phyloP scores from a whole-genome alignment of 2,113 vertebrate species.

The Procavia capensis region DNA sequence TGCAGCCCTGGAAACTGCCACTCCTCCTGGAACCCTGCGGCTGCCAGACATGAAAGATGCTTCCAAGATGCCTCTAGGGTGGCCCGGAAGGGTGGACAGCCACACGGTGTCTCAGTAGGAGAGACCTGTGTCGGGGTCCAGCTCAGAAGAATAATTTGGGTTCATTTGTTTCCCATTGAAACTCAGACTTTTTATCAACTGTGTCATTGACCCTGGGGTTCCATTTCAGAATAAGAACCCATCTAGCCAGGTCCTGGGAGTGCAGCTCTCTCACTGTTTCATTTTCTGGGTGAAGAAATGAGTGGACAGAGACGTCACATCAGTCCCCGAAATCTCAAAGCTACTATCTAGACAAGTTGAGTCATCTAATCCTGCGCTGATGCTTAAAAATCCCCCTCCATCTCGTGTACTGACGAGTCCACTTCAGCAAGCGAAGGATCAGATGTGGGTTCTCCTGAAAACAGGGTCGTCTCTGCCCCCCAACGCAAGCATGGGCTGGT shows the following conservation, averaged over 20 bases:
- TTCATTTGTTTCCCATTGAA: background rate
- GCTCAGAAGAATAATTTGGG: background rate
- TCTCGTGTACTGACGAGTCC: too few species aligned
- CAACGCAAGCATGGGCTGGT: background rate
- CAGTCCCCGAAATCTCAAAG: background rate
- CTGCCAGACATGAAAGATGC: background rate
- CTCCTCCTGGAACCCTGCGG: background rate
- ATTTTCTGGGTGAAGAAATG: background rate
- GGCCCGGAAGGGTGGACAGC: rapidly evolving
- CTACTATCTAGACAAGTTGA: background rate
- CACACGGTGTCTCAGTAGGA: background rate
- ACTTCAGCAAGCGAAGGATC: too few species aligned
- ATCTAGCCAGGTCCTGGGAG: background rate
- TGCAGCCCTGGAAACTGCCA: background rate
- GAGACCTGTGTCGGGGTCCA: rapidly evolving
- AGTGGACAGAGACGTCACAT: background rate
- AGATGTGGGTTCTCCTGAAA: rapidly evolving
- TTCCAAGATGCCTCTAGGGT: background rate
- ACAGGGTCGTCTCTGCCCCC: background rate
- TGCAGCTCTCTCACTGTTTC: background rate
- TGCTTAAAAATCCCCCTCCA: background rate
- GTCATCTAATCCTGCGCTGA: rapidly evolving
- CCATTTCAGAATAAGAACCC: background rate
- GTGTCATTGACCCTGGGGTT: background rate
- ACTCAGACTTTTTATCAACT: background rate